Evolutionary conservation across 2,888 invertebrate species (phyloP).

Genomic region (Cyclophora punctaria): DNA sequence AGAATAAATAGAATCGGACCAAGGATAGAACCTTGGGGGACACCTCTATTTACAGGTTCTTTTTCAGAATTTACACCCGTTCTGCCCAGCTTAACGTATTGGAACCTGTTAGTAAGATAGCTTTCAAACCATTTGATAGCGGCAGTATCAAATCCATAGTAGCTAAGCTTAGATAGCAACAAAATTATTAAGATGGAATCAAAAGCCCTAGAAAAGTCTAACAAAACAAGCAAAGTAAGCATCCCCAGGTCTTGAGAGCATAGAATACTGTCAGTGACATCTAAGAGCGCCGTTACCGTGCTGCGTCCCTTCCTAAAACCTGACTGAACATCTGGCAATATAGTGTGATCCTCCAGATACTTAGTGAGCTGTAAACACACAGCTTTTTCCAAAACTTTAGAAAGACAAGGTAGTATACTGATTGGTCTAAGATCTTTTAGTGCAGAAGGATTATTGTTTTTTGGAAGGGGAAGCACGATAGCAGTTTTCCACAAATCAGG

Average conservation of each 20-base stretch:
- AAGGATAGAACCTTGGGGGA: conserved; percentile 11
- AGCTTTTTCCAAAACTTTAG: not conserved
- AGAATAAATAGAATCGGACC: conserved; percentile 13
- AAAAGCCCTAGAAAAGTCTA: too few species aligned
- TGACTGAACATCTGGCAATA: not conserved
- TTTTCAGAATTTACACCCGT: not conserved
- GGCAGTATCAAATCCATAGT: not conserved
- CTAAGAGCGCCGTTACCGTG: not conserved
- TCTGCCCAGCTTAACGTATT: not conserved
- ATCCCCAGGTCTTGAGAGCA: too few species aligned
- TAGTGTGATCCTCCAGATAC: not conserved
- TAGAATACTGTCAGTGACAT: not conserved
- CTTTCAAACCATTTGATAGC: not conserved
- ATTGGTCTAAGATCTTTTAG: not conserved
- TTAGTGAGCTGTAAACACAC: not conserved
- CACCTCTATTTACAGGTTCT: not conserved
- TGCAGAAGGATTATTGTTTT: not conserved
- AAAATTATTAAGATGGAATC: not conserved
- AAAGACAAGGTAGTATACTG: not conserved
- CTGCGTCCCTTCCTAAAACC: not conserved
- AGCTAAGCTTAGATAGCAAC: conserved; percentile 1
- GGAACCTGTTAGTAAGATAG: conserved; percentile 1
- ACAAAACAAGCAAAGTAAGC: too few species aligned
- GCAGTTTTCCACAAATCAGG: conserved; percentile 1
- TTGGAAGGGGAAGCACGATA: not conserved